A percentile compares a stretch with the other conserved stretches of the same genome.
These are phyloP conservation scores for Anthopleura xanthogrammica DNA, from an alignment of 92 coral and sea anemone genomes.

Conservation along the genomic window DNA sequence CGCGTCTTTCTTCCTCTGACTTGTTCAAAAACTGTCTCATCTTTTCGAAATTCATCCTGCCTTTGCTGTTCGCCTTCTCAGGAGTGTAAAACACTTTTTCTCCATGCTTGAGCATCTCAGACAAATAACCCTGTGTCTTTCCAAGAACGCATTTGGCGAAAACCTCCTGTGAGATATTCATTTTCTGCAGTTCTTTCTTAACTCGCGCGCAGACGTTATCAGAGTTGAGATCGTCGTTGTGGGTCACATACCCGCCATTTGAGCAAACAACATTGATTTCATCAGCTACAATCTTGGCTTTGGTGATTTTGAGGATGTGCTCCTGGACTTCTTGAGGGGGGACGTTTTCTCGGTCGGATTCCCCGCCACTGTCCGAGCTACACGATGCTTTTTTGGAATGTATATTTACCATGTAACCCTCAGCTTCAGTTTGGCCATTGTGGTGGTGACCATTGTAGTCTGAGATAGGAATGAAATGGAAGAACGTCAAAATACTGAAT, in stretches of 20 bases:
- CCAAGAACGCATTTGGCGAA: conserved; percentile 91
- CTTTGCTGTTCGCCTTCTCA: conserved; percentile 72
- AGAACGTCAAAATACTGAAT: conserved; percentile 45
- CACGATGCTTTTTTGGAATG: conserved; percentile 58
- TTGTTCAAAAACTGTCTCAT: conserved; percentile 68
- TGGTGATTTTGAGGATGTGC: conserved; percentile 71
- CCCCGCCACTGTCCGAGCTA: conserved; percentile 40
- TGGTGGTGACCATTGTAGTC: conserved; percentile 47
- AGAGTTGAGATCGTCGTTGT: conserved; percentile 36
- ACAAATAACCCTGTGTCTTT: conserved; percentile 86
- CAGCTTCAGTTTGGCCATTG: conserved; percentile 53
- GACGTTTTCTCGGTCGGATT: conserved; percentile 42
- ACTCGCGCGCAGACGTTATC: conserved; percentile 68
- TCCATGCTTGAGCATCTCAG: conserved; percentile 86
- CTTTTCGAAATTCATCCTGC: conserved; percentile 82
- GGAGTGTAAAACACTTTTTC: conserved; percentile 74
- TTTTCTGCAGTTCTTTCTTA: conserved; percentile 72
- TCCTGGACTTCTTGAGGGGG: conserved; percentile 64
- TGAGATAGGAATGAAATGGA: conserved; percentile 79
- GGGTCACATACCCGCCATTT: conserved; percentile 15
- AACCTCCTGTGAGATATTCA: conserved; percentile 83
- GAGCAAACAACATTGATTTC: conserved; percentile 44
- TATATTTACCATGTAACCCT: conserved; percentile 51
- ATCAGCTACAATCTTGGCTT: conserved; percentile 48
- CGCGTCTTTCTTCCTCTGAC: conserved; percentile 71